Evolutionary conservation across 2,888 invertebrate species (phyloP), one percentile per base, ranked within the genome.

Genomic region (Antheraea assamensis): DNA sequence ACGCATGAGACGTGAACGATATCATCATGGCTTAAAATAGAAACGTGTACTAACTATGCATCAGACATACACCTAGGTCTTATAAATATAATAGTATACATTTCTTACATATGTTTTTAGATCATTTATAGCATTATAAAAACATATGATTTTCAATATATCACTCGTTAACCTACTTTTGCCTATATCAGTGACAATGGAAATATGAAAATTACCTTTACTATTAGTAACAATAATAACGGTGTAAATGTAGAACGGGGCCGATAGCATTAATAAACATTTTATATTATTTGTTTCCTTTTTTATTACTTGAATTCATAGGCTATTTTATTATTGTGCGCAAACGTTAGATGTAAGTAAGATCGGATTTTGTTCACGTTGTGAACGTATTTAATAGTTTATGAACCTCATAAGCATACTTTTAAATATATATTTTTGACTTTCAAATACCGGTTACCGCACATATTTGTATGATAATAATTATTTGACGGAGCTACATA

Each of bases 351-450:
- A 24, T 21, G 42, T 42, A 52, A 35, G 31, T 64, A 66, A 74
- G 64, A 68, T 66, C 47, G 30, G 70, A 64, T 66, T 35, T 35
- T 71, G 71, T 68, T 66, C 66, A 52, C 75, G 19, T 55, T 52
- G 27, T 70, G 64, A 58, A 75, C 72, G 66, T 73, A 73, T 72
- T 70, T 73, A 75, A 70, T 79, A 78, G 77, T 77, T 76, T 30
- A 35, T 68, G 73, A 49, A 74, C 64, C 49, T 49, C 21, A 71
- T 71, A 71, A 71, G n/a, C 52, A 35, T n/a, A 21, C 71, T 73
- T 64, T 35, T 10, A 35, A 47, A 15, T 66, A 71, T 7, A 15
- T 66, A 71, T 7, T 66, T 30, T 31, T 15, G 31, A 31, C 21
- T 15, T 68, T 68, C 7, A 21, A 68, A 31, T 52, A 52, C 30